Base-by-base conservation (phyloP, 2,797 vertebrate species). In the Sitta carolinensis region DNA sequence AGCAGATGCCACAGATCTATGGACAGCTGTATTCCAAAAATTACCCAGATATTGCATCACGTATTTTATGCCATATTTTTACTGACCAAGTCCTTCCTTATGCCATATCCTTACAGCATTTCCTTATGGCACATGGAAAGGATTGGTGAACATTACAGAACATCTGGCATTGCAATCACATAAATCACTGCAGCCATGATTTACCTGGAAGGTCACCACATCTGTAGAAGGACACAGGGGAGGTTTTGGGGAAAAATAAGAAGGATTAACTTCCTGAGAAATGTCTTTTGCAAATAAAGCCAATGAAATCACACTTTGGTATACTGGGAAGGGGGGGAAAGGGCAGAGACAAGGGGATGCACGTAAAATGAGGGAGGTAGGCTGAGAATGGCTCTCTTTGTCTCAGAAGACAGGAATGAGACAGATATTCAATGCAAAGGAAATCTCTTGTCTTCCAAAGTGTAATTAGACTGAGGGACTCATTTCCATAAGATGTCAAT, bases 401-500 rank as follows among this genome's bases (percentile, higher is more conserved):
- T 64, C 80, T 93, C 10, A 2, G 23, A 84, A 0, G 0, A 51
- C 90, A 80, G 61, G 57, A 84, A 74, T 30, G 47, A 96, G 76
- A 93, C 70, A 84, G 61, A 48, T 62, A 90, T 16, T 85, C 36
- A 3, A 95, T 83, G 81, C 34, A 92, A 77, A 89, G 84, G 90
- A 96, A 95, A 94, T 89, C n/a, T 84, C 68, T 82, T 92, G 89
- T 85, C 89, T 89, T 87, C 84, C 67, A 64, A 86, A 81, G 50
- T 43, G 43, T 87, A 94, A 90, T 95, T 95, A 93, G 76, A 48
- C 73, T 23, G 66, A 78, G 73, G 26, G 15, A 73, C 66, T 96
- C 76, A 91, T 94, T 96, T 94, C 87, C 91, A 90, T 86, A 51
- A 72, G 76, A 91, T 79, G 85, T 93, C 94, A 76, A 29, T 84